phyloP scores from a whole-genome alignment of 2,797 vertebrate species.

The Phrynocephalus vlangalii region DNA sequence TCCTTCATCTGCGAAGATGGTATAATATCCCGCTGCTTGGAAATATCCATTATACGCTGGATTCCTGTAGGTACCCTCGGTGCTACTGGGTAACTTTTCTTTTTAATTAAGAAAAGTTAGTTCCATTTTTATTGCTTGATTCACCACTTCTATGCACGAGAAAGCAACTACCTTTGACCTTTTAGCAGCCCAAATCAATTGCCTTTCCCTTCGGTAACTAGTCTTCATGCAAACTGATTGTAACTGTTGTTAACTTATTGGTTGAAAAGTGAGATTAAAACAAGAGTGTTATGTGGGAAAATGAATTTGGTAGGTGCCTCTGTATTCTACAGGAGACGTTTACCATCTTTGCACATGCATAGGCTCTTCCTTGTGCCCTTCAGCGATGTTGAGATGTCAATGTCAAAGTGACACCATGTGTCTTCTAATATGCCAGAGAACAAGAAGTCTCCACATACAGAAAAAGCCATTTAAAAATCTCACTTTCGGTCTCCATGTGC shows the following conservation, averaged over 20 bases:
- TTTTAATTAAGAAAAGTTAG: slow-evolving; percentile 41
- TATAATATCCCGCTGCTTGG: slow-evolving; percentile 56
- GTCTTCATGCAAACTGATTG: slow-evolving; percentile 23
- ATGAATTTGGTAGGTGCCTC: background rate
- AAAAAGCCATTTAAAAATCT: slow-evolving; percentile 38
- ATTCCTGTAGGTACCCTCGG: slow-evolving; percentile 1
- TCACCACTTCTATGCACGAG: slow-evolving; percentile 32
- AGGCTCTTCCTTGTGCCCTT: slow-evolving; percentile 35
- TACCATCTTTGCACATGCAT: background rate
- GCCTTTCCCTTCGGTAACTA: slow-evolving; percentile 31
- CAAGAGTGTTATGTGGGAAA: background rate
- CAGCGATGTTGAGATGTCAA: background rate
- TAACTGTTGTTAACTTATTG: slow-evolving; percentile 44
- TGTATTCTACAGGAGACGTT: slow-evolving; percentile 10
- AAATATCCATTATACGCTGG: slow-evolving; percentile 47
- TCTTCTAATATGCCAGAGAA: slow-evolving; percentile 18
- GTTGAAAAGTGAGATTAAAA: slow-evolving; percentile 38
- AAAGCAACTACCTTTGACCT: slow-evolving; percentile 40
- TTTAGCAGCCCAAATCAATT: slow-evolving; percentile 42
- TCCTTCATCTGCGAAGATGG: slow-evolving; percentile 65
- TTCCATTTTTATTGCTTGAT: slow-evolving; percentile 35
- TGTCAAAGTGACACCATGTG: slow-evolving; percentile 15
- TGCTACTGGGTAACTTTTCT: slow-evolving; percentile 31
- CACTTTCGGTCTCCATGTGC: slow-evolving; percentile 36
- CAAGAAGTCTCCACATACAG: slow-evolving; percentile 14